Evolutionary conservation across 2,888 invertebrate species (phyloP).

Genomic region (Daptonema setosum): DNA sequence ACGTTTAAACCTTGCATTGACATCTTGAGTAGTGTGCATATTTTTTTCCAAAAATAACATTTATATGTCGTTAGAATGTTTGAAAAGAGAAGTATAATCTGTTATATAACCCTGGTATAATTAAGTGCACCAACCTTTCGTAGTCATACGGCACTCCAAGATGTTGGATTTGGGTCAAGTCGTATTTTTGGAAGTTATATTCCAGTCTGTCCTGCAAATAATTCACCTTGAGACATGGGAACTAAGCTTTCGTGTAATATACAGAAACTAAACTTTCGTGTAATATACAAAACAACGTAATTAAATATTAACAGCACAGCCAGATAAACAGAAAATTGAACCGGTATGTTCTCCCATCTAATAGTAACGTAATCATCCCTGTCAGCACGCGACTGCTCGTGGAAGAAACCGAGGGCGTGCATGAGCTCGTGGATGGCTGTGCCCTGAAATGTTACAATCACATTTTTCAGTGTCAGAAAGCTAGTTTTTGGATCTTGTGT

Average conservation of each 20-base stretch:
- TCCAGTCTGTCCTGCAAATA: background rate
- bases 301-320: background rate
- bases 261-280: background rate
- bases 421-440: background rate
- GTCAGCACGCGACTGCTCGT: background rate
- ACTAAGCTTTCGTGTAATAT: background rate
- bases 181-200: background rate
- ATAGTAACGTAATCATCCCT: background rate
- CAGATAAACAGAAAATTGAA: background rate
- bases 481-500: no score
- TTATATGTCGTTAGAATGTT: no score
- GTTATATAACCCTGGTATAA: no score
- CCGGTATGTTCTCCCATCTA: background rate
- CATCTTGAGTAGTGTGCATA: no score
- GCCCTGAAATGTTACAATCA: no score
- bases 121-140: no score
- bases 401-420: background rate
- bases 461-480: no score
- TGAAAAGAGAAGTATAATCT: no score
- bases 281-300: background rate
- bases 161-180: background rate
- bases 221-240: background rate
- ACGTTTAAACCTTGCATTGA: no score
- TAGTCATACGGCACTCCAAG: background rate
- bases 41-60: no score